phyloP scores from a whole-genome alignment of 2,113 vertebrate species.

The Ceyx cyanopectus region DNA sequence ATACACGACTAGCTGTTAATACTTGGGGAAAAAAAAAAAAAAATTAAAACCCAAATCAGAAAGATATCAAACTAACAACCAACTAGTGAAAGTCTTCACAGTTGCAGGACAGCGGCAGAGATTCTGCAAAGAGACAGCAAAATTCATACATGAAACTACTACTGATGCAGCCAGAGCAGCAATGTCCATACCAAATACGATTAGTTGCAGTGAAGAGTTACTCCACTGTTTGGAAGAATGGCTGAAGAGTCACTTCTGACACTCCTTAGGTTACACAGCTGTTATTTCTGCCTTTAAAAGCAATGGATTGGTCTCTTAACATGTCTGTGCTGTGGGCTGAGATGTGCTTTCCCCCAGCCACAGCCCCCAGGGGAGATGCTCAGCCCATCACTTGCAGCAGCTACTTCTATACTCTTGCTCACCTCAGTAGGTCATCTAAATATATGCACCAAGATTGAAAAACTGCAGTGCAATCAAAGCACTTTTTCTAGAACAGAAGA shows the following conservation, averaged over 20 bases:
- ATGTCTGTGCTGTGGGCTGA: background rate
- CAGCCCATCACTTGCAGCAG: constrained; percentile 34
- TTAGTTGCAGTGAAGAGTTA: background rate
- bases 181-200: background rate
- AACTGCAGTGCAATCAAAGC: constrained; percentile 45
- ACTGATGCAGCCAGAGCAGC: background rate
- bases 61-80: background rate
- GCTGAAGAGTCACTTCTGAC: background rate
- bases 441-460: constrained; percentile 14
- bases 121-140: background rate
- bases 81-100: background rate
- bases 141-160: background rate
- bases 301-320: background rate
- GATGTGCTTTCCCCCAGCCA: background rate
- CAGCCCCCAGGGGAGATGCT: constrained; percentile 5
- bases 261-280: background rate
- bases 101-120: background rate
- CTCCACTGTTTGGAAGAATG: background rate
- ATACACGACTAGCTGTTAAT: background rate
- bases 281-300: background rate
- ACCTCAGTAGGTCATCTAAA: constrained; percentile 54
- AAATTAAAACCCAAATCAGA: background rate
- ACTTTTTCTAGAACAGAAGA: constrained; percentile 19
- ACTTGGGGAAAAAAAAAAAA: background rate
- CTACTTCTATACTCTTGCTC: background rate